Base-by-base conservation (phyloP, 2,888 invertebrate genomes). In the Leptopilina myrica region DNA sequence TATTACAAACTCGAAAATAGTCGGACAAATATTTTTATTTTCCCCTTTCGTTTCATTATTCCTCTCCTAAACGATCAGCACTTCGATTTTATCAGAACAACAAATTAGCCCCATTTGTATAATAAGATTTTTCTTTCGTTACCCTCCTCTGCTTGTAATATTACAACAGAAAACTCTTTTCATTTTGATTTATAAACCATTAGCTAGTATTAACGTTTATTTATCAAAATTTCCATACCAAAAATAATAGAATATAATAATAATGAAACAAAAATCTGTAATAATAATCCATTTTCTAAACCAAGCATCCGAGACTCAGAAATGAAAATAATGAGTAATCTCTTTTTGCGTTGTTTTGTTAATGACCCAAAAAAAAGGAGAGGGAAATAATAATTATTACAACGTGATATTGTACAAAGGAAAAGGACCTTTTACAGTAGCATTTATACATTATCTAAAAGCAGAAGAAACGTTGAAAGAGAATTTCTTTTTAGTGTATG, bases 381-480 rank as follows among this genome's bases (percentile, higher is more conserved):
- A 46, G 14, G 26, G 7, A 8, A 69, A 69, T 69, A 14, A 33
- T 56, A n/a, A 56, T 20, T 49, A 49, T 69, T 20, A 20, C 26
- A 53, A 69, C 43, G 46, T 5, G 6, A 49, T 33, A 33, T 33
- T 4, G 20, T 8, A 43, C 43, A n/a, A 26, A 69, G 26, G 14
- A 8, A n/a, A 56, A 53, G 3, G 56, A 69, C n/a, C 49, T 14
- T 20, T 73, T 73, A 8, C 14, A 43, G 8, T n/a, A 33, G 7
- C 4, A 33, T 73, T 73, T 73, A 26, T 8, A 56, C 56, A 53
- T 53, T 33, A 56, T 33, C 14, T 56, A 33, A 73, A 33, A 20
- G 73, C 53, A 33, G 53, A 73, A 73, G 73, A 26, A 73, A 73
- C 9, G 56, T 53, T 53, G 33, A 5, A 33, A 56, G 56, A 53